Base-by-base conservation (phyloP, 2,888 invertebrate species). In the Tetragnatha montana region DNA sequence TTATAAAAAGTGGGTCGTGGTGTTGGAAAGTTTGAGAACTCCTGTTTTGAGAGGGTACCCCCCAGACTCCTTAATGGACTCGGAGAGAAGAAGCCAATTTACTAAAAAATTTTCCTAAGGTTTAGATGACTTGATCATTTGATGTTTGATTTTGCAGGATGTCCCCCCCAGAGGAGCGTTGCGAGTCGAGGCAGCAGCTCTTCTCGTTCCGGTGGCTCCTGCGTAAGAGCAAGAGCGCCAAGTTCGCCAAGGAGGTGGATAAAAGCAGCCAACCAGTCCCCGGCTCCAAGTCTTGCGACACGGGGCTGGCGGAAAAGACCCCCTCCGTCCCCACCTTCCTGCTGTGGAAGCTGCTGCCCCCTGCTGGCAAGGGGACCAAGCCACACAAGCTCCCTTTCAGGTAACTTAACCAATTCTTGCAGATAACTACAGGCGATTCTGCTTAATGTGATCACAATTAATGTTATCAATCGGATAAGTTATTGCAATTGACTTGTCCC, bases 121-220 rank as follows among this genome's bases (percentile, higher is more conserved):
- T n/a, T n/a, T n/a, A n/a, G n/a, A n/a, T n/a, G n/a, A n/a, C n/a
- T n/a, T n/a, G n/a, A n/a, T n/a, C n/a, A n/a, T n/a, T n/a, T n/a
- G n/a, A n/a, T n/a, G n/a, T n/a, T n/a, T n/a, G n/a, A n/a, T n/a
- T n/a, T n/a, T n/a, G n/a, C n/a, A n/a, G n/a, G 35, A 89, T 89
- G 89, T 60, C 89, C 69, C 86, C 89, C 14, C 86, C 81, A 21
- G 88, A 89, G 75, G n/a, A 19, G n/a, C 35, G 51, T 12, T 87
- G 87, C 19, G 35, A 74, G 1, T 83, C 87, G 50, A 74, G 74
- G 19, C 88, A 85, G 21, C 47, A 60, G 17, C 17, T 84, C 4
- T 91, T 91, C 76, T 89, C 91, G 50, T 91, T 91, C 51, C 84
- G 88, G 8, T 91, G 91, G 89, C 80, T 91, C 10, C 80, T 91